phyloP scores from a whole-genome alignment of 2,797 vertebrate species.

The Oreochromis grahami region DNA sequence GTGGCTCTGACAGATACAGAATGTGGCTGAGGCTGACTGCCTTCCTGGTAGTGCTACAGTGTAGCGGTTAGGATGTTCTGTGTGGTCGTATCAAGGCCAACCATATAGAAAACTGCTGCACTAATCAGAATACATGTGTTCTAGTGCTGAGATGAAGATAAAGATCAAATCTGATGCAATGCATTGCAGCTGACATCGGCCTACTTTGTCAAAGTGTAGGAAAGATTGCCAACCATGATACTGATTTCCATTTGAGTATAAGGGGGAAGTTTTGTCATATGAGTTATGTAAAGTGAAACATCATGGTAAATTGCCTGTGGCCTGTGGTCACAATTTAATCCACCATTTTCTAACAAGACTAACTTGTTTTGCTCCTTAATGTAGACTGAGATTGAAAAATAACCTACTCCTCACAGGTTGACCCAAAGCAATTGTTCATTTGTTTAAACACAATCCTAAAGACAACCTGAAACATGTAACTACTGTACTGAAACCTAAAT shows the following conservation, averaged over 20 bases:
- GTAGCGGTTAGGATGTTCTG: conserved; percentile 3
- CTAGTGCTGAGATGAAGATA: conserved; percentile 10
- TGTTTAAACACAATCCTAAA: not conserved
- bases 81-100: conserved; percentile 28
- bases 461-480: not conserved
- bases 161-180: conserved; percentile 29
- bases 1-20: conserved; percentile 15
- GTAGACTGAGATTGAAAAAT: not conserved
- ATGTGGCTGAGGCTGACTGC: not conserved
- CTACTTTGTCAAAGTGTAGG: conserved; percentile 29
- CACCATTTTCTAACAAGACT: not conserved
- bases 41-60: not conserved
- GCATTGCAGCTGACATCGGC: conserved; percentile 9
- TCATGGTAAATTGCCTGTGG: conserved; percentile 22
- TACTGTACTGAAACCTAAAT: not conserved
- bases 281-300: conserved; percentile 44
- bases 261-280: conserved; percentile 24
- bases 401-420: not conserved
- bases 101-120: conserved; percentile 24
- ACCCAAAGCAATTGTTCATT: not conserved
- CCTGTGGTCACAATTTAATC: conserved; percentile 15
- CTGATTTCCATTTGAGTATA: conserved; percentile 18
- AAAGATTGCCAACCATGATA: conserved; percentile 37
- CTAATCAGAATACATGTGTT: not conserved
- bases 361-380: conserved; percentile 5